phyloP scores from a whole-genome alignment of 1,140 invertebrate genomes.

The Drosophila kikkawai region DNA sequence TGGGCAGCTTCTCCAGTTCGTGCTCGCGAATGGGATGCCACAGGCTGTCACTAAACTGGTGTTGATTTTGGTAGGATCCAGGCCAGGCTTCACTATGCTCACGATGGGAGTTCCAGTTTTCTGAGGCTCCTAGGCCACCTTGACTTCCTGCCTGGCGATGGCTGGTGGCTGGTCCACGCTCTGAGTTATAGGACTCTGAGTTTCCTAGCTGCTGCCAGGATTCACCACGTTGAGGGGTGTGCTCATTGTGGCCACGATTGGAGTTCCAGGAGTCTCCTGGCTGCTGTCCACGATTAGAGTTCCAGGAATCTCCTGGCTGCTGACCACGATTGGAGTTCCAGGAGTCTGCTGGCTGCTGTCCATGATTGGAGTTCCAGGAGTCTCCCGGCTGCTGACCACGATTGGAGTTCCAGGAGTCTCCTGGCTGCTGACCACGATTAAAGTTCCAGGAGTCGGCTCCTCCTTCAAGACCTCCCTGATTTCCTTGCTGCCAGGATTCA shows the following conservation, averaged over 20 bases:
- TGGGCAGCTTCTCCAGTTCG: constrained; percentile 45
- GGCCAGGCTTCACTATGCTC: constrained; percentile 10
- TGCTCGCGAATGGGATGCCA: constrained; percentile 14
- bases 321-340: not conserved
- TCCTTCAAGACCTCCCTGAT: not conserved
- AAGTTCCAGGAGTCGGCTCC: not conserved
- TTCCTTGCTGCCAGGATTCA: constrained; percentile 8
- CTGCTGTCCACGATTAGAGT: not conserved
- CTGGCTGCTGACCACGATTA: not conserved
- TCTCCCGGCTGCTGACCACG: not conserved
- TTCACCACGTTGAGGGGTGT: not conserved
- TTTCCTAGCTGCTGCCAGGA: not conserved
- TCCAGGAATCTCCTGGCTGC: not conserved
- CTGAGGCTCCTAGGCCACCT: not conserved
- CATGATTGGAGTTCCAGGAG: not conserved
- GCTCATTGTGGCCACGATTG: not conserved
- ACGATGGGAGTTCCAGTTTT: constrained; percentile 1
- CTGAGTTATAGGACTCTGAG: not conserved
- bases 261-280: not conserved
- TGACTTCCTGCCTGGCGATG: not conserved
- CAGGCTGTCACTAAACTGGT: not conserved
- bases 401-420: not conserved
- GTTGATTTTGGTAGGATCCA: not conserved
- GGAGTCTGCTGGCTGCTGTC: not conserved
- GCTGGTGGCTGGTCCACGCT: not conserved